Evolutionary conservation across 30 jellyfish, hydroid and myxozoan species (phyloP), one percentile per base, ranked within the genome.

Genomic region (Phacellophora camtschatica): DNA sequence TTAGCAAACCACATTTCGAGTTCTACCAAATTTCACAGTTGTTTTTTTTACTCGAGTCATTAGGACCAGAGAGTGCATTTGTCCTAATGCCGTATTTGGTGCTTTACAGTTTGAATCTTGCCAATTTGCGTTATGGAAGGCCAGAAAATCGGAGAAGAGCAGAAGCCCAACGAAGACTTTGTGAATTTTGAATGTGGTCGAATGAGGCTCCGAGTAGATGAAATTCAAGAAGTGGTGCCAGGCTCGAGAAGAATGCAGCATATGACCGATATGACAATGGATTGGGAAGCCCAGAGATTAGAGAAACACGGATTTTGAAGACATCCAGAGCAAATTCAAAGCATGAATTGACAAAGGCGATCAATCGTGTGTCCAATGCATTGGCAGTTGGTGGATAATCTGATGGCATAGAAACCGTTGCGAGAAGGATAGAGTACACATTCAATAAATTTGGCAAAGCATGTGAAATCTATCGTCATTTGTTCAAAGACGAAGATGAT

Each of bases 271-370:
- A 10, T 10, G 50, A 13, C 78, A 5, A 42, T 41, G 74, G 83
- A 41, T 41, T 7, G 72, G 83, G 50, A 19, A 45, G 73, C 48
- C 62, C 23, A 16, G 18, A 48, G 29, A 43, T 10, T 25, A 13
- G 73, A 69, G 70, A 69, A 43, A 45, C 50, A 24, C 80, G 33
- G 25, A 66, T 19, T 3, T 20, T 66, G 34, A 34, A 41, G 63
- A 35, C 80, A 16, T n/a, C 67, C n/a, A 66, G 67, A 41, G 29
- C 34, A n/a, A 33, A 41, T 69, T 5, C 18, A 18, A 45, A 69
- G 30, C 83, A 74, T 69, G 73, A 48, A 18, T 69, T 69, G 70
- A 42, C 83, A 27, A 69, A 43, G 15, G 83, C 83, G 25, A 41
- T 69, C 19, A 41, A 45, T 12, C 71, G 42, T 7, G 50, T 69